Conservation (phyloP, 2,113 vertebrate species). For the Bombycilla garrulus region DNA sequence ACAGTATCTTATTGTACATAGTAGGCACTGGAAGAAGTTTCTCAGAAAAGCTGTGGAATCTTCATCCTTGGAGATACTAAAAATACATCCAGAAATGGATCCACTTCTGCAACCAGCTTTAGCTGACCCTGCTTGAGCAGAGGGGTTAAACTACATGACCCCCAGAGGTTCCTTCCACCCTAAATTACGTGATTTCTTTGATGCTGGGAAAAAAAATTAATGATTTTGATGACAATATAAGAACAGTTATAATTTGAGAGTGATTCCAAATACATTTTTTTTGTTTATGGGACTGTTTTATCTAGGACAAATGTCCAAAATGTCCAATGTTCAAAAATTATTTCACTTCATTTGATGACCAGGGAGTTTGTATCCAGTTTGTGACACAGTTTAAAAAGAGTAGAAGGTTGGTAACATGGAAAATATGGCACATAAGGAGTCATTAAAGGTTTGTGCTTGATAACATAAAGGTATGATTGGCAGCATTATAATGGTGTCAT, state of each 20-base stretch:
- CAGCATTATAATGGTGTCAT: background rate
- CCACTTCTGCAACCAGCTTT: background rate
- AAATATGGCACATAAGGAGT: background rate
- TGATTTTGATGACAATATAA: background rate
- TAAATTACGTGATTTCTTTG: background rate
- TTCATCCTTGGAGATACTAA: background rate
- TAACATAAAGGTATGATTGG: background rate
- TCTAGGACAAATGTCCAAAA: too few species aligned
- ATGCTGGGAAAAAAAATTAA: background rate
- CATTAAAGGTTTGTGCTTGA: background rate
- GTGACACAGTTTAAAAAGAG: background rate
- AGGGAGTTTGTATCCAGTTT: background rate
- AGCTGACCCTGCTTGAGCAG: background rate
- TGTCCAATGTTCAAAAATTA: background rate
- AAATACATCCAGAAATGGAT: background rate
- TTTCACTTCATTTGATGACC: background rate
- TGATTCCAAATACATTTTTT: background rate
- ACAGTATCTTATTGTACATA: background rate
- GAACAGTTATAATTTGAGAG: background rate
- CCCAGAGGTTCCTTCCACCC: background rate
- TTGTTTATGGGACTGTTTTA: background rate
- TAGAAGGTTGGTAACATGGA: background rate
- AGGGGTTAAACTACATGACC: rapidly evolving
- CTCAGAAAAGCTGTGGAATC: background rate
- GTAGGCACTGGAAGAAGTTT: background rate